A percentile compares a stretch with the other conserved stretches of the same genome.
phyloP scores from a whole-genome alignment of 2,113 vertebrate genomes.

The Rhinoptilus africanus region DNA sequence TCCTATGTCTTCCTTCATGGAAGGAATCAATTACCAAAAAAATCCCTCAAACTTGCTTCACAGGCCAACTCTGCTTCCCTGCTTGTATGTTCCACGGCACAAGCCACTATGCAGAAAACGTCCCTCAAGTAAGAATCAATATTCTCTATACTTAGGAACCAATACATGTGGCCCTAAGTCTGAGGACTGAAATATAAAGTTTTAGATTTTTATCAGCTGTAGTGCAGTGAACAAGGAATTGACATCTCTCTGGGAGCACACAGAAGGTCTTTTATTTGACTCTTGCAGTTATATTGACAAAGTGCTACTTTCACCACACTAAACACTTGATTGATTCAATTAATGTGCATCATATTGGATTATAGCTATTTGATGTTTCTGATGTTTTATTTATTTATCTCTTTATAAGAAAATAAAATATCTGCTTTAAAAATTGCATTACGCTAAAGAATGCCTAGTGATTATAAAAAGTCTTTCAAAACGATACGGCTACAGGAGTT shows the following conservation, averaged over 20 bases:
- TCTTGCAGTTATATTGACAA: not conserved
- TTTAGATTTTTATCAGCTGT: not conserved
- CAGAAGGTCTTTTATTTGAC: not conserved
- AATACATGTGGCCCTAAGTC: not conserved
- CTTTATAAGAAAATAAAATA: not conserved
- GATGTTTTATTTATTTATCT: not conserved
- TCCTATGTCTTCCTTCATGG: not conserved
- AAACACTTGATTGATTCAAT: not conserved
- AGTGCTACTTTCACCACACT: not conserved
- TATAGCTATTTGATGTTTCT: not conserved
- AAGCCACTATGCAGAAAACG: not conserved
- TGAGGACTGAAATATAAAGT: not conserved
- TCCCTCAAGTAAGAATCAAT: not conserved
- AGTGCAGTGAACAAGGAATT: not conserved
- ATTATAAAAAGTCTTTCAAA: not conserved
- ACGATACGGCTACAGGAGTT: not conserved
- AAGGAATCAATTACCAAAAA: not conserved
- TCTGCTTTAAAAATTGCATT: not conserved
- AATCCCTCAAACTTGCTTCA: not conserved
- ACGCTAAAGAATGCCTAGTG: not conserved
- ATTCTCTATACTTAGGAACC: not conserved
- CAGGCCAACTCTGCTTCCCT: not conserved
- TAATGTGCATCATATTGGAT: not conserved
- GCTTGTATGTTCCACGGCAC: not conserved
- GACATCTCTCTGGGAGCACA: not conserved